phyloP scores from a whole-genome alignment of 2,113 vertebrate species.

The Tonatia bakeri region DNA sequence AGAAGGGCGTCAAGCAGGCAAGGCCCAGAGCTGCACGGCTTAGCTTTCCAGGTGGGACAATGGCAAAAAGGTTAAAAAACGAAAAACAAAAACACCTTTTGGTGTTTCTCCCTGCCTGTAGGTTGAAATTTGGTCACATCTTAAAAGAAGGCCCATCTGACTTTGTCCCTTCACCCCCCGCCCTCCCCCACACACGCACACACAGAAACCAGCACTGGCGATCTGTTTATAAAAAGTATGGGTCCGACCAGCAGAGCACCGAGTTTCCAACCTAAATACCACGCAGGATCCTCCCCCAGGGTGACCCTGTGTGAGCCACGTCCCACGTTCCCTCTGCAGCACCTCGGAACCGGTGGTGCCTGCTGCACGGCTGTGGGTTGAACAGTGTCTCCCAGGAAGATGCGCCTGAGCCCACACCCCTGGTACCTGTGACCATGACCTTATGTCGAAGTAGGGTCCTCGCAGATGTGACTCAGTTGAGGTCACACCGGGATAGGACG shows the following conservation, averaged over 20 bases:
- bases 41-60: background rate
- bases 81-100: background rate
- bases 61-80: background rate
- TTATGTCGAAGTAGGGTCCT: background rate
- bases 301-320: background rate
- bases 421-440: background rate
- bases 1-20: accelerated
- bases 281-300: background rate
- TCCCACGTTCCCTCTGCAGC: background rate
- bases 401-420: background rate
- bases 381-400: background rate
- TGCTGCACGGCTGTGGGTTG: background rate
- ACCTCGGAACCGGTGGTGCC: background rate
- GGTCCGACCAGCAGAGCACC: background rate
- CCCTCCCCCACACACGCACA: background rate
- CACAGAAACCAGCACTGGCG: background rate
- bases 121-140: background rate
- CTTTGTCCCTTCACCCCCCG: too few species aligned
- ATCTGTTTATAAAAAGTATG: background rate
- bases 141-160: background rate
- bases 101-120: too few species aligned
- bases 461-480: background rate
- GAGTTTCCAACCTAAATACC: background rate
- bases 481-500: background rate
- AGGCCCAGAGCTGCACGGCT: accelerated